Percentiles rank a stretch among this genome's conserved stretches.
phyloP scores from a whole-genome alignment of 2,888 invertebrate species.

The Lordiphosa andalusiaca region DNA sequence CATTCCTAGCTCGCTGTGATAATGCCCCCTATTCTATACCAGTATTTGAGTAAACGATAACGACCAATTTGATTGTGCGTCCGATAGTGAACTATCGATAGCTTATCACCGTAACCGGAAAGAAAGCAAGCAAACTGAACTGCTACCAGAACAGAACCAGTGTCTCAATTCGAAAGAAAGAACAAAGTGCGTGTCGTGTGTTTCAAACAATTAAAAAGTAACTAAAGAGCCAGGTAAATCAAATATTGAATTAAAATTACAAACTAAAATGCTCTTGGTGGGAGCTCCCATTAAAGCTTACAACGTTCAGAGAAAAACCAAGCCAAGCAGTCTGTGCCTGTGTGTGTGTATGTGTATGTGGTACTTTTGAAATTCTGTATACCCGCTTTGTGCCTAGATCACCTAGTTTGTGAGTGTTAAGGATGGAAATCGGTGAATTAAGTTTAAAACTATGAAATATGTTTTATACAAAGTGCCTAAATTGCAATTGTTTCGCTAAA shows the following conservation, averaged over 20 bases:
- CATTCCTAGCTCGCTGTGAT: too few species aligned
- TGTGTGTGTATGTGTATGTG: constrained; percentile 50
- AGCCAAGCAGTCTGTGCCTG: constrained; percentile 58
- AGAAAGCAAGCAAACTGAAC: too few species aligned
- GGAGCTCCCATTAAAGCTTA: constrained; percentile 7
- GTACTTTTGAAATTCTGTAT: constrained; percentile 72
- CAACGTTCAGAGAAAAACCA: constrained; percentile 47
- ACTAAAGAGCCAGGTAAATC: constrained; percentile 61
- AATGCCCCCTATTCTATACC: too few species aligned
- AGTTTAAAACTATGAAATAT: constrained; percentile 20
- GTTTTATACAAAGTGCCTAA: constrained; percentile 8
- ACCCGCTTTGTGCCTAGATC: constrained; percentile 54
- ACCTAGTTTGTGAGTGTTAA: constrained; percentile 39
- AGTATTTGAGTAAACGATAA: too few species aligned
- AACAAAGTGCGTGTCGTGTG: constrained; percentile 65
- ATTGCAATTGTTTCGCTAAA: constrained; percentile 8
- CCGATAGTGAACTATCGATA: too few species aligned
- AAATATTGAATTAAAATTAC: constrained; percentile 42
- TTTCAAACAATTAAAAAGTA: constrained; percentile 27
- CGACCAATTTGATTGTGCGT: too few species aligned
- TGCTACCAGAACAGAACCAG: too few species aligned
- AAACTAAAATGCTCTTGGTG: constrained; percentile 25
- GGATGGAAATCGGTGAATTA: constrained; percentile 39
- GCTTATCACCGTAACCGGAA: too few species aligned
- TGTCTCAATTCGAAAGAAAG: constrained; percentile 46